phyloP scores from a whole-genome alignment of 2,888 invertebrate genomes.

The Oithona nana region DNA sequence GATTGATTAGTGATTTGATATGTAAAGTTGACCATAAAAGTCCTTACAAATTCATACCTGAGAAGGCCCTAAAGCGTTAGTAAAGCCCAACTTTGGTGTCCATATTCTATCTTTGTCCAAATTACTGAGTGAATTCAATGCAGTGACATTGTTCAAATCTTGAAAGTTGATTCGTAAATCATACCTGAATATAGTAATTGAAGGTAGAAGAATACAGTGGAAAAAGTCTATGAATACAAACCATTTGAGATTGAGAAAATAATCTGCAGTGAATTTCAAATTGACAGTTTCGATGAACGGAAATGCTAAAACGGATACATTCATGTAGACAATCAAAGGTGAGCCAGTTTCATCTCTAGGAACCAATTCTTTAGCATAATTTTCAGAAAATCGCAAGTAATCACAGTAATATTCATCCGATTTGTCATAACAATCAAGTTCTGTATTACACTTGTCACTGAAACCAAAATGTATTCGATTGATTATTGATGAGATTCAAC shows the following conservation, averaged over 20 bases:
- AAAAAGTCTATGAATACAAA: neutral
- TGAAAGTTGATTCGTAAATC: too few species aligned
- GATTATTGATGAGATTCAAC: neutral
- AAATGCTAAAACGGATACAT: constrained; percentile 10
- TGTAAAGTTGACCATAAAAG: too few species aligned
- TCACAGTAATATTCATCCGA: constrained; percentile 13
- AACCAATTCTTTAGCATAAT: neutral
- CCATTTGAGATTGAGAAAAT: constrained; percentile 9
- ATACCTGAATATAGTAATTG: too few species aligned
- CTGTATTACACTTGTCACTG: neutral
- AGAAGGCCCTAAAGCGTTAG: too few species aligned
- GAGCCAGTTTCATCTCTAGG: neutral
- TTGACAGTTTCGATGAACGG: constrained; percentile 3
- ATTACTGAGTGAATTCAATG: too few species aligned
- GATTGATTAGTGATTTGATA: too few species aligned
- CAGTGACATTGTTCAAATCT: too few species aligned
- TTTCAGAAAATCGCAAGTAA: neutral
- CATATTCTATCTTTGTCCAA: too few species aligned
- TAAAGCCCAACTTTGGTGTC: too few species aligned
- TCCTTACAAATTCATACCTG: too few species aligned
- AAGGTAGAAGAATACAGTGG: too few species aligned
- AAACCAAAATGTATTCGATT: neutral
- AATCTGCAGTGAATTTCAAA: constrained; percentile 10
- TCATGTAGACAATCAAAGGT: neutral
- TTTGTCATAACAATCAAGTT: constrained; percentile 2